Evolutionary conservation across 2,113 vertebrate genomes (phyloP).

Genomic region (Rutilus rutilus): DNA sequence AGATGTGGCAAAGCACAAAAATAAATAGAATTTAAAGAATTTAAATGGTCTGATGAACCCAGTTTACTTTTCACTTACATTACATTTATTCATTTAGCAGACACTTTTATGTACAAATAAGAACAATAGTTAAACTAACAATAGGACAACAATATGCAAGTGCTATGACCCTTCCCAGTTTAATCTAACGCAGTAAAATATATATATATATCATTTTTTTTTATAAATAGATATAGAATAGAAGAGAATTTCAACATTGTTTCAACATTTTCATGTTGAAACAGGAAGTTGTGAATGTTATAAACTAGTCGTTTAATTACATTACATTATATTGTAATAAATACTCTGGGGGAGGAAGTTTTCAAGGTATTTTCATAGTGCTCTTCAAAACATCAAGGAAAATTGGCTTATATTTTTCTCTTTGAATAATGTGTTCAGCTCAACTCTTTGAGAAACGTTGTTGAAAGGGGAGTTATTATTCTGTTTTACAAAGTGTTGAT

Average conservation of each 20-base stretch:
- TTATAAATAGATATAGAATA: no score
- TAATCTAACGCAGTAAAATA: no score
- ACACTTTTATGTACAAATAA: no score
- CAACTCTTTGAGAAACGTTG: not conserved
- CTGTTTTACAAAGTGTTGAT: no score
- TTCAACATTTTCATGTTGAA: no score
- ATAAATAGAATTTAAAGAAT: not conserved
- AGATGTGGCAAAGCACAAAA: conserved; percentile 12
- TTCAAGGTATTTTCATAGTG: not conserved
- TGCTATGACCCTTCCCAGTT: no score
- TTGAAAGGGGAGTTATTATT: not conserved
- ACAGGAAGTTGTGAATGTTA: not conserved
- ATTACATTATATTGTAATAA: conserved; percentile 2
- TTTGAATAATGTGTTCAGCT: not conserved
- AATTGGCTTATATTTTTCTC: not conserved
- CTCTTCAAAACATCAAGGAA: not conserved
- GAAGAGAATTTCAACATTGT: no score
- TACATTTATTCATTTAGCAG: no score
- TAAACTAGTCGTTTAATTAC: not conserved
- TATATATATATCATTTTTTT: no score
- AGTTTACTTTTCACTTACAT: not conserved
- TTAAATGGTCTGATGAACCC: not conserved
- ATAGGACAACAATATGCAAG: no score
- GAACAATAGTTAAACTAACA: no score
- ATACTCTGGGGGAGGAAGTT: not conserved